phyloP scores from a whole-genome alignment of 2,888 invertebrate genomes.

The Chymomyza amoena region DNA sequence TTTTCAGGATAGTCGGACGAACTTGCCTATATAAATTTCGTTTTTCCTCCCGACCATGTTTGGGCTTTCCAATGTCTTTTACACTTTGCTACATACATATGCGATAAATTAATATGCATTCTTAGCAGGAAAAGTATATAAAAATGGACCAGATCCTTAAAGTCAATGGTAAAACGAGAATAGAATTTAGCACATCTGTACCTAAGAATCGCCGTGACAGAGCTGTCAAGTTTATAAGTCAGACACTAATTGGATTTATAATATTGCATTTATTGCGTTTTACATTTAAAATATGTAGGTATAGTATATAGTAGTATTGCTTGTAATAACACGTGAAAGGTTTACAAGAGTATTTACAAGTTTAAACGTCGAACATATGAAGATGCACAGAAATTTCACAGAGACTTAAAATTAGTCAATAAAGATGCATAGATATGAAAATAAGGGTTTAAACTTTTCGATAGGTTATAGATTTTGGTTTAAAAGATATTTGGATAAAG shows the following conservation, averaged over 20 bases:
- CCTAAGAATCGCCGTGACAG: too few species aligned
- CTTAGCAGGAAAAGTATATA: too few species aligned
- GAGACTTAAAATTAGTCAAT: neutral
- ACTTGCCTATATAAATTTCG: too few species aligned
- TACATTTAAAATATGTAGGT: slow-evolving; percentile 46
- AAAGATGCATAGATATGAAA: neutral
- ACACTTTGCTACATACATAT: too few species aligned
- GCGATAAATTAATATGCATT: too few species aligned
- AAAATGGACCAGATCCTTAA: too few species aligned
- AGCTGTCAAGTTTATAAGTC: too few species aligned
- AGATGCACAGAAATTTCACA: slow-evolving; percentile 7
- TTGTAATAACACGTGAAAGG: slow-evolving; percentile 44
- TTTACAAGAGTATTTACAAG: slow-evolving; percentile 1
- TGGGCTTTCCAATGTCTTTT: too few species aligned
- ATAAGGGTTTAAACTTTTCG: neutral
- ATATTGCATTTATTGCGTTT: slow-evolving; percentile 68
- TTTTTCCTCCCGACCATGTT: too few species aligned
- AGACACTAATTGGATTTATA: slow-evolving; percentile 21
- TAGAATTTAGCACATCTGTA: too few species aligned
- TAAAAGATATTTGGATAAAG: slow-evolving; percentile 37
- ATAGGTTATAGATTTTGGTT: neutral
- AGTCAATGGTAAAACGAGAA: too few species aligned
- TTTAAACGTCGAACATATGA: slow-evolving; percentile 18
- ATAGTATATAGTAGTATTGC: slow-evolving; percentile 30
- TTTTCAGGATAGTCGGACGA: too few species aligned